A percentile compares a stretch with the other conserved stretches of the same genome.
Conservation (phyloP, 2,113 vertebrate species). For the Platichthys stellatus region DNA sequence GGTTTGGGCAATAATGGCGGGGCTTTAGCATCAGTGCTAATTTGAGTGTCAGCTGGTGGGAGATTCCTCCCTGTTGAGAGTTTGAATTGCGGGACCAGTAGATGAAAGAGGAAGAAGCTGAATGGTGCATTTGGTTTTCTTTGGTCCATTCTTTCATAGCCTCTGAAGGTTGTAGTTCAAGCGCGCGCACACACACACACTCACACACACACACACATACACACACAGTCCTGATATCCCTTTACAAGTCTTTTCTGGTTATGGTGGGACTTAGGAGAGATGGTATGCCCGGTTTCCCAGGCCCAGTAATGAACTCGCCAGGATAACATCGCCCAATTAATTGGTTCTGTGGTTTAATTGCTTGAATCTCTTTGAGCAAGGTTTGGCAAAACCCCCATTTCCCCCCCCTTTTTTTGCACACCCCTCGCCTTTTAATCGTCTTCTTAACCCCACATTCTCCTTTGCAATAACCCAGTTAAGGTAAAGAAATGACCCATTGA, state of each 20-base stretch:
- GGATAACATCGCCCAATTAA: conserved; percentile 70
- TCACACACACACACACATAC: conserved; percentile 2
- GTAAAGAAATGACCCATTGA: conserved; percentile 66
- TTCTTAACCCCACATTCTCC: conserved; percentile 43
- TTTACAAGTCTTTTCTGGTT: conserved; percentile 53
- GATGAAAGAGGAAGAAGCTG: conserved; percentile 66
- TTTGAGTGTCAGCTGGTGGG: conserved; percentile 74
- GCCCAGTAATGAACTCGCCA: conserved; percentile 69
- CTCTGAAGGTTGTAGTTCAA: conserved; percentile 1
- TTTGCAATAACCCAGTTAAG: conserved; percentile 56
- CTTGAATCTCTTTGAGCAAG: conserved; percentile 55
- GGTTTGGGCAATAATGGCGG: conserved; percentile 35
- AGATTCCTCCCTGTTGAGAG: conserved; percentile 64
- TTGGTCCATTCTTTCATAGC: conserved; percentile 50
- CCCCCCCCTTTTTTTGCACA: not conserved
- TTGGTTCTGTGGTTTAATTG: conserved; percentile 70
- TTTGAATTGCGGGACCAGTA: conserved; percentile 62
- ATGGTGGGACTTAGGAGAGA: conserved; percentile 45
- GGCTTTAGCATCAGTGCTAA: conserved; percentile 65
- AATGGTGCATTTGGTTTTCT: conserved; percentile 62
- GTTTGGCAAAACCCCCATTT: conserved; percentile 62
- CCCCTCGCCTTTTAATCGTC: conserved; percentile 37
- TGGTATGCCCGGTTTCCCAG: conserved; percentile 66
- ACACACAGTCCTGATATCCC: conserved; percentile 18
- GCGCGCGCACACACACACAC: no score